phyloP scores from a whole-genome alignment of 2,888 invertebrate genomes.

The Slavum lentiscoides region DNA sequence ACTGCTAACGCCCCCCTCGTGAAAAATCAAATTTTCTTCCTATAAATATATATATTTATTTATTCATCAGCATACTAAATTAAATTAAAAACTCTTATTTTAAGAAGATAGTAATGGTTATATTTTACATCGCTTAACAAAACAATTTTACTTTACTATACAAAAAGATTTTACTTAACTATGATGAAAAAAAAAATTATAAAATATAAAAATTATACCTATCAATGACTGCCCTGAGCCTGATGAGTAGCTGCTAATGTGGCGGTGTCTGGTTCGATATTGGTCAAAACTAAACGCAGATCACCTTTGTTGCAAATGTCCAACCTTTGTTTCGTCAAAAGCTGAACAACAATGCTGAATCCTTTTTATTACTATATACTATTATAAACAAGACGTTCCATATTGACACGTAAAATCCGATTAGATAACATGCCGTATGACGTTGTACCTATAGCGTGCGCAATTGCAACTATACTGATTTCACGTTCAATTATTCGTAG shows the following conservation, averaged over 20 bases:
- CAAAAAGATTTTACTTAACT: slow-evolving; percentile 18
- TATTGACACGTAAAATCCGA: no score
- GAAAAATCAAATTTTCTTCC: neutral
- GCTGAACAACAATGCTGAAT: slow-evolving; percentile 20
- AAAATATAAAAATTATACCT: slow-evolving; percentile 37
- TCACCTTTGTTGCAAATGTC: slow-evolving; percentile 25
- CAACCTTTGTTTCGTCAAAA: slow-evolving; percentile 17
- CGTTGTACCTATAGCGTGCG: no score
- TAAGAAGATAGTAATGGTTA: slow-evolving; percentile 20
- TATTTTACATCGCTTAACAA: slow-evolving; percentile 21
- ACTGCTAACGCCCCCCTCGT: no score
- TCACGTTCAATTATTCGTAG: no score
- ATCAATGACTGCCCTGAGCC: slow-evolving; percentile 42
- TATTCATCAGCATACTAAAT: no score
- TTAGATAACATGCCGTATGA: no score
- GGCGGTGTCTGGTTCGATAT: slow-evolving; percentile 10
- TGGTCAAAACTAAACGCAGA: slow-evolving; percentile 12
- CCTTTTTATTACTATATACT: no score
- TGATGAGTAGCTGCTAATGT: slow-evolving; percentile 34
- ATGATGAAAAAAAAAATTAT: slow-evolving; percentile 32
- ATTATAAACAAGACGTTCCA: no score
- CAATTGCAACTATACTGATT: no score
- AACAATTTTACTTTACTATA: slow-evolving; percentile 20
- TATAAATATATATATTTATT: slow-evolving; percentile 12
- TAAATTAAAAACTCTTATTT: slow-evolving; percentile 21